Conservation (phyloP, 64 coral and sea anemone species). For the Montipora foliosa region DNA sequence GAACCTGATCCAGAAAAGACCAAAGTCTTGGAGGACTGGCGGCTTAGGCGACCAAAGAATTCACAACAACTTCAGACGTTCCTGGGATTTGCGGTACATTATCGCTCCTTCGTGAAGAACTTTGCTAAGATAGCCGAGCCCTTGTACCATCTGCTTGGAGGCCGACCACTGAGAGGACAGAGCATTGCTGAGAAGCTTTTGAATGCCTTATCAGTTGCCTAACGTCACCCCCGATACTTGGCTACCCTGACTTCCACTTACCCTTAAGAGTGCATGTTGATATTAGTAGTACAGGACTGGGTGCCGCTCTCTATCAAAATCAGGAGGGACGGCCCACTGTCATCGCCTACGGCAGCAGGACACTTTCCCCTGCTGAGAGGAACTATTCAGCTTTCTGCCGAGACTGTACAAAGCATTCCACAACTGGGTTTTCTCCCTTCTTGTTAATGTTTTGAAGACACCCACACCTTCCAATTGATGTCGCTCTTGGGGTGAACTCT, state of each 20-base stretch:
- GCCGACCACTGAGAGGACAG: conserved; percentile 19
- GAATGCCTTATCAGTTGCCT: conserved; percentile 37
- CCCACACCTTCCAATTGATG: too few relatives aligned
- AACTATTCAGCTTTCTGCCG: conserved; percentile 57
- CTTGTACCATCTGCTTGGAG: background rate
- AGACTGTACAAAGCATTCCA: background rate
- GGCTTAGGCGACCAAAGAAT: background rate
- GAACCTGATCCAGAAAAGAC: conserved; percentile 47
- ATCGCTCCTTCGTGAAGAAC: conserved; percentile 14
- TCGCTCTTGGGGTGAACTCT: too few relatives aligned
- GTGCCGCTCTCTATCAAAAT: conserved; percentile 58
- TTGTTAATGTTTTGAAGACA: too few relatives aligned
- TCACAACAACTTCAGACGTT: conserved; percentile 24
- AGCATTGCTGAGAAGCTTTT: conserved; percentile 8
- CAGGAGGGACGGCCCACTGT: conserved; percentile 25
- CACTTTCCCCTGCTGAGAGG: conserved; percentile 55
- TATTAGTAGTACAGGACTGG: conserved; percentile 32
- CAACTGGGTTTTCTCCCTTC: too few relatives aligned
- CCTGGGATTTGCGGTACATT: conserved; percentile 27
- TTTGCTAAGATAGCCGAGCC: conserved; percentile 29
- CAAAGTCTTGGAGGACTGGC: conserved; percentile 21
- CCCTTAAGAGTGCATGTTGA: conserved; percentile 52
- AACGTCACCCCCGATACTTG: conserved; percentile 66
- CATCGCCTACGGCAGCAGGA: conserved; percentile 62
- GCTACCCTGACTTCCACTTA: conserved; percentile 65